These are phyloP conservation scores for Leptinotarsa peninsularis DNA, from an alignment of 2,888 invertebrate species.

Conservation along the genomic window DNA sequence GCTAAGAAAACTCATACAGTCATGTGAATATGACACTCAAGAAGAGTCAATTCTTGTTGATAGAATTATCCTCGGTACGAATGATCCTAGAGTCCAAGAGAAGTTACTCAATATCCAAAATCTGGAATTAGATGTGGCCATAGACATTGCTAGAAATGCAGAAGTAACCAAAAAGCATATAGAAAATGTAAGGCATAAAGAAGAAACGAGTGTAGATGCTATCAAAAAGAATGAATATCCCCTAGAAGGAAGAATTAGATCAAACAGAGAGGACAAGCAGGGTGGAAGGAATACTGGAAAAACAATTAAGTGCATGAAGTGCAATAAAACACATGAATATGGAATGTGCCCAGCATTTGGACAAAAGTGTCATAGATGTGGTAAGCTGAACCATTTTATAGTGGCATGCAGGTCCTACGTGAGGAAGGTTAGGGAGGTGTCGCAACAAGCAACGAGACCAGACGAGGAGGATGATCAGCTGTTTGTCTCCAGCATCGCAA, in stretches of 20 bases:
- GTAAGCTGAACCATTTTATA: slow-evolving; percentile 24
- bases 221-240: neutral
- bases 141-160: slow-evolving; percentile 23
- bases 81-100: slow-evolving; percentile 8
- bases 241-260: neutral
- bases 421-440: slow-evolving; percentile 2
- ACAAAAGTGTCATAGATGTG: slow-evolving; percentile 23
- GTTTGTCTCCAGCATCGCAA: neutral
- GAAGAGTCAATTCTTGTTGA: slow-evolving; percentile 28
- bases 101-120: slow-evolving; percentile 3
- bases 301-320: neutral
- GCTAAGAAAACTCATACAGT: slow-evolving; percentile 26
- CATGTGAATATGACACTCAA: slow-evolving; percentile 28
- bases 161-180: slow-evolving; percentile 26
- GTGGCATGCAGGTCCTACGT: slow-evolving; percentile 9
- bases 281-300: neutral
- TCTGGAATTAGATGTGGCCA: slow-evolving; percentile 11
- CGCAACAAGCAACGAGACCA: slow-evolving; percentile 10
- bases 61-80: slow-evolving; percentile 29
- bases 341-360: slow-evolving; percentile 20
- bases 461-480: neutral
- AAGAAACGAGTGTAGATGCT: neutral
- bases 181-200: slow-evolving; percentile 17
- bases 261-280: slow-evolving; percentile 4
- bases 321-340: slow-evolving; percentile 9